These are phyloP conservation scores for Neodiprion pinetum DNA, from an alignment of 1,140 invertebrate genomes.

Conservation along the genomic window DNA sequence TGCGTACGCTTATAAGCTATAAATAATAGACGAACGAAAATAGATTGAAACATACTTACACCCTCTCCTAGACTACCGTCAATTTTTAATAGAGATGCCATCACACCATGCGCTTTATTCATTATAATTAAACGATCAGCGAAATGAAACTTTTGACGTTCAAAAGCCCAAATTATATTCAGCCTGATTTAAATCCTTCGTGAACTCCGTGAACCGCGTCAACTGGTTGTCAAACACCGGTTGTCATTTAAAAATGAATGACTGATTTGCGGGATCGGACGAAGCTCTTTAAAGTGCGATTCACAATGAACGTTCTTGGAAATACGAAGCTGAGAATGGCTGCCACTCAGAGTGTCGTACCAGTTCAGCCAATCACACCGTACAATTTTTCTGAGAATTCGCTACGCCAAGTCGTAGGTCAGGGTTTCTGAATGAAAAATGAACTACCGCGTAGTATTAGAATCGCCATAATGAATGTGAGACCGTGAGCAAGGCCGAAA, in stretches of 20 bases:
- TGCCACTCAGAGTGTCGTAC: background rate
- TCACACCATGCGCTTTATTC: conserved; percentile 19
- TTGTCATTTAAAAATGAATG: background rate
- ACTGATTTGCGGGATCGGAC: background rate
- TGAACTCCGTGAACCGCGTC: background rate
- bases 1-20: background rate
- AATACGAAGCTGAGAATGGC: background rate
- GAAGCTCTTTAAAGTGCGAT: background rate
- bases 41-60: conserved; percentile 52
- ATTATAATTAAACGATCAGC: background rate
- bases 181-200: too few relatives aligned
- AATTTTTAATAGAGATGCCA: conserved; percentile 60
- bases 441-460: background rate
- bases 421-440: background rate
- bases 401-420: background rate
- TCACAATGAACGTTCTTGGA: background rate
- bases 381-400: background rate
- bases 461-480: background rate
- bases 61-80: conserved; percentile 73
- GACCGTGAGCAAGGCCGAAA: too few relatives aligned
- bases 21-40: conserved; percentile 16
- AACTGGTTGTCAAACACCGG: background rate
- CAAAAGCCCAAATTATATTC: too few relatives aligned
- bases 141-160: background rate
- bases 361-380: background rate